These are phyloP conservation scores for Athalia cordata DNA, from an alignment of 2,888 invertebrate genomes.

Conservation along the genomic window DNA sequence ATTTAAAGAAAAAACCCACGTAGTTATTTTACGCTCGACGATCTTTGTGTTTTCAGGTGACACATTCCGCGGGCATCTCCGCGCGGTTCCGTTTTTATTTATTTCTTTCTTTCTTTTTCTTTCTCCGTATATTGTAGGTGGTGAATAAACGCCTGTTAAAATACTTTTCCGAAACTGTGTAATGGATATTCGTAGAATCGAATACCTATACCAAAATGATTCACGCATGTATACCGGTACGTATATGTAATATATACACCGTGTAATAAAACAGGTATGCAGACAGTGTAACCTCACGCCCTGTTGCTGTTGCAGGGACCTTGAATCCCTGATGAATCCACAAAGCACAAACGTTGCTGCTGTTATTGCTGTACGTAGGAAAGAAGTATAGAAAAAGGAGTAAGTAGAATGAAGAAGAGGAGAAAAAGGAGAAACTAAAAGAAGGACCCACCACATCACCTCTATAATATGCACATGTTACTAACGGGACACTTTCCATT, in stretches of 20 bases:
- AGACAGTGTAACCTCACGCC: slow-evolving; percentile 41
- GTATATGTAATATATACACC: slow-evolving; percentile 3
- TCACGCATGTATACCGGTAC: background rate
- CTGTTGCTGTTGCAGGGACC: background rate
- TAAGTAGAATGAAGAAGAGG: too few species aligned
- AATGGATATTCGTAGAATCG: too few species aligned
- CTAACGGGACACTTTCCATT: slow-evolving; percentile 48
- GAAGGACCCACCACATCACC: slow-evolving; percentile 20
- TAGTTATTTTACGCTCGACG: slow-evolving; percentile 22
- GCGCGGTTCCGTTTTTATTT: slow-evolving; percentile 12
- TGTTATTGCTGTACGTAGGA: too few species aligned
- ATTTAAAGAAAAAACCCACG: background rate
- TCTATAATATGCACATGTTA: background rate
- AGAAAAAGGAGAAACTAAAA: too few species aligned
- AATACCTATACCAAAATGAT: background rate
- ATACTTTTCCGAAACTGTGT: background rate
- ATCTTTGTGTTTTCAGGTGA: slow-evolving; percentile 36
- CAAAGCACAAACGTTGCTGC: background rate
- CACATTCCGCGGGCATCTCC: slow-evolving; percentile 38
- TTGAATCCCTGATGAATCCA: slow-evolving; percentile 37
- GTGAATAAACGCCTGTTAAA: slow-evolving; percentile 18
- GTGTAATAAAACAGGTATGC: slow-evolving; percentile 33
- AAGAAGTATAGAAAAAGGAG: too few species aligned
- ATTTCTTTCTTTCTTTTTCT: background rate
- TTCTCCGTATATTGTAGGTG: background rate